Evolutionary conservation across 2,888 invertebrate species (phyloP).

Genomic region (Prosapia bicincta): DNA sequence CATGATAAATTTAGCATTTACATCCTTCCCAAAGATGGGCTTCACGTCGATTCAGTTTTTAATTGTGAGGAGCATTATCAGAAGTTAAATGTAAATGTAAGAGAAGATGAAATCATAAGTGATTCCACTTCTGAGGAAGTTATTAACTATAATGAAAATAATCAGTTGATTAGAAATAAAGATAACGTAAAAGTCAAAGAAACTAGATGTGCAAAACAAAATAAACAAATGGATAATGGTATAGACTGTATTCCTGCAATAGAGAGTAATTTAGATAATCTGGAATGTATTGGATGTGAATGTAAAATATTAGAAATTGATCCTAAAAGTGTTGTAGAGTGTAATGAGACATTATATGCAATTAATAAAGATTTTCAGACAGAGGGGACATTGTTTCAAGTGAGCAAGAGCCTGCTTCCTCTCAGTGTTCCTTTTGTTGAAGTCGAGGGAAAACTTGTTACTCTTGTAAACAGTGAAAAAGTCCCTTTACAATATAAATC

Average conservation of each 20-base stretch:
- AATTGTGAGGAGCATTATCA: slow-evolving; percentile 40
- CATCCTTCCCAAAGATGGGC: slow-evolving; percentile 36
- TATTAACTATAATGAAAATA: background rate
- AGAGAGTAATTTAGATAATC: background rate
- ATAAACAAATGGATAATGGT: background rate
- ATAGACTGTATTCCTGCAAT: background rate
- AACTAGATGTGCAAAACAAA: background rate
- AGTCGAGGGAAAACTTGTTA: background rate
- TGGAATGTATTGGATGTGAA: background rate
- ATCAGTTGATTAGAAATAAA: background rate
- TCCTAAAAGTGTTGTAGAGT: background rate
- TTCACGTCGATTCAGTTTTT: slow-evolving; percentile 43
- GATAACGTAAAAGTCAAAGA: background rate
- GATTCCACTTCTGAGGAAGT: background rate
- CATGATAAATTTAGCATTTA: slow-evolving; percentile 44
- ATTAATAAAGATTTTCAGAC: background rate
- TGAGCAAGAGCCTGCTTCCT: background rate
- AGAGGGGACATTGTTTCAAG: background rate
- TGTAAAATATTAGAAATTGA: background rate
- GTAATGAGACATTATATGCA: background rate
- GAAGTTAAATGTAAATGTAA: slow-evolving; percentile 36
- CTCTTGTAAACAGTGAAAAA: background rate
- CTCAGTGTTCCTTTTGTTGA: background rate
- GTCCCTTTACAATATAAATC: background rate
- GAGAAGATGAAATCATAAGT: background rate